Base-by-base conservation (phyloP, 2,797 vertebrate genomes). In the Luscinia megarhynchos region DNA sequence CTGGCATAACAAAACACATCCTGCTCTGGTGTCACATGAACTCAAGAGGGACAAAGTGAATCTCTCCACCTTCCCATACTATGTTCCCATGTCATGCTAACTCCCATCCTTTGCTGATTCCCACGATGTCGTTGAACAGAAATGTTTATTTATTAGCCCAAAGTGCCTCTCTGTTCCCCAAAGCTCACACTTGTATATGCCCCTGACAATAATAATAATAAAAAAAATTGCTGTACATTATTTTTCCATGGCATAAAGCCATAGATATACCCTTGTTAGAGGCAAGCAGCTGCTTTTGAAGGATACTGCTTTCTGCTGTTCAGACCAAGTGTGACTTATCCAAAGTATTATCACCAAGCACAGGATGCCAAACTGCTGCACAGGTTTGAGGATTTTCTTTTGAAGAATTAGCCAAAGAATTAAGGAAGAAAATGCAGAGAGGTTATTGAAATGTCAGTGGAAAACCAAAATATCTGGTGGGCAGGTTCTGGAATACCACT, bases 281-380 rank as follows among this genome's bases (percentile, higher is more conserved):
- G 29, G 22, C 40, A 84, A 61, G 23, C 9, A 58, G 41, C 23
- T 84, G 75, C 61, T 91, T 93, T 63, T 82, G 74, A 81, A 88
- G 55, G 45, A 53, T 40, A 30, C 23, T n/a, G 38, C 10, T 91
- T 74, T 88, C 59, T 72, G 78, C 46, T 58, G 27, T 43, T 87
- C 72, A 53, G 59, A 34, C 43, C 66, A 61, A 84, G 51, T 7
- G 10, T 3, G 3, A 64, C 0, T 0, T n/a, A 59, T 6, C 29
- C 48, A 54, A 32, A 58, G 18, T 11, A 36, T 50, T 32, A 57
- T 20, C 53, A 48, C 40, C 0, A 12, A 51, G 51, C 0, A 0
- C 57, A 55, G 59, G 64, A 69, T 48, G 67, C 38, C 50, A 57
- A 76, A 34, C 26, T 24, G 34, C 76, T 81, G 51, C 30, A 70